Evolutionary conservation across 2,113 vertebrate species (phyloP).

Genomic region (Dryoscopus gambensis): DNA sequence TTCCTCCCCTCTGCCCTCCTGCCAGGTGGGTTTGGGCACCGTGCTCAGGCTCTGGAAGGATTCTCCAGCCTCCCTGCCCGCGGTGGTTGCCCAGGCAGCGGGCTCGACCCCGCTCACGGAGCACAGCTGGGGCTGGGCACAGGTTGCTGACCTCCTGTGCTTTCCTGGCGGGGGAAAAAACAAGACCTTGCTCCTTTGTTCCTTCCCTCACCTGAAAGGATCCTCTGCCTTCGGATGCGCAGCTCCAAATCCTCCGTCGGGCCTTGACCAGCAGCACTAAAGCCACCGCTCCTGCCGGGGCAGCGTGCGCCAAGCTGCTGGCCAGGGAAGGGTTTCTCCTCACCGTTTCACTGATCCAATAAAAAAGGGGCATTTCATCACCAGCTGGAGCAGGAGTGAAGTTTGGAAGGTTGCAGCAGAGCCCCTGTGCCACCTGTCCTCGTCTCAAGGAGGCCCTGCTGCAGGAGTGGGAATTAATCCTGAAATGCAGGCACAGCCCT

Average conservation of each 20-base stretch:
- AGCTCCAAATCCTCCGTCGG: neutral
- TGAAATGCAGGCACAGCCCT: neutral
- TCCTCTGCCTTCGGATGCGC: neutral
- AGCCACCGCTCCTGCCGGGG: neutral
- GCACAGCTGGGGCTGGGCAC: neutral
- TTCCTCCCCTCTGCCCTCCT: neutral
- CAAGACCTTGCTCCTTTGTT: neutral
- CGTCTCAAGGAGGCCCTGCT: fast-evolving
- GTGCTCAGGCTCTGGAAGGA: neutral
- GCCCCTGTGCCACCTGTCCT: neutral
- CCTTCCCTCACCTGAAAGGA: neutral
- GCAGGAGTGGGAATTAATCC: neutral
- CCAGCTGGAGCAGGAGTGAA: neutral
- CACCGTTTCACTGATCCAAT: neutral
- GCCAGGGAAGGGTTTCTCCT: neutral
- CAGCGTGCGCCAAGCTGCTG: fast-evolving
- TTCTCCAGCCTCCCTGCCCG: neutral
- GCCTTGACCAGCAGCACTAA: neutral
- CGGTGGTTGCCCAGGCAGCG: neutral
- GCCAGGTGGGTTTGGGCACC: neutral
- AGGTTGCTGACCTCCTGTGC: neutral
- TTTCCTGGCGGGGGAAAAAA: neutral
- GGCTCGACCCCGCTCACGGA: neutral
- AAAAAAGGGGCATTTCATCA: too few relatives aligned
- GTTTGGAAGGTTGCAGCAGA: neutral